These are phyloP conservation scores for Porites cylindrica DNA, from an alignment of 92 coral and sea anemone species.

Conservation along the genomic window DNA sequence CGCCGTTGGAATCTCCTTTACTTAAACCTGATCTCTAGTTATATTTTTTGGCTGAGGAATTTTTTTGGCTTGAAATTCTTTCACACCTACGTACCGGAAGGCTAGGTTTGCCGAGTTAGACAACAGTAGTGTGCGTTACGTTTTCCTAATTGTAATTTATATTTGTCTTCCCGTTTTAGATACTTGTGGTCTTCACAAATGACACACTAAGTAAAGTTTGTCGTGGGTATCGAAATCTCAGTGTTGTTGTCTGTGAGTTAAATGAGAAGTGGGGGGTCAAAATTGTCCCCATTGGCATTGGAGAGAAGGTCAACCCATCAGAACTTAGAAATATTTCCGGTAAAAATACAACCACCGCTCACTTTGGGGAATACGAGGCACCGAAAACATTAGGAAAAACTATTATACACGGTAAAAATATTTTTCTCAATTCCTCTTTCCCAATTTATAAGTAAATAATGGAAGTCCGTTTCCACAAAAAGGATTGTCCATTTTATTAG, in stretches of 20 bases:
- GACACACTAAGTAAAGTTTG: not conserved
- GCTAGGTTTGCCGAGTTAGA: too few species aligned
- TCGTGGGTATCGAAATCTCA: not conserved
- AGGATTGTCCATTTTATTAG: too few species aligned
- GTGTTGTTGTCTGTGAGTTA: not conserved
- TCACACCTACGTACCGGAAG: too few species aligned
- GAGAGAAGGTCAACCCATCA: constrained; percentile 21
- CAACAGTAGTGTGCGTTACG: too few species aligned
- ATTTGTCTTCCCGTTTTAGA: not conserved
- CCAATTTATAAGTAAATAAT: too few species aligned
- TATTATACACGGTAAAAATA: constrained; percentile 22
- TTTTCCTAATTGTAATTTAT: not conserved
- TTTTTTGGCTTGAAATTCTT: too few species aligned
- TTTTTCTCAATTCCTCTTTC: not conserved
- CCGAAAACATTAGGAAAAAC: constrained; percentile 23
- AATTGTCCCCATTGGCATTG: constrained; percentile 27
- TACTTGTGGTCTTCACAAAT: constrained; percentile 17
- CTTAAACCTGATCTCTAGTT: too few species aligned
- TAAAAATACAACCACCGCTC: not conserved
- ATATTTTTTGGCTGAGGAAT: too few species aligned
- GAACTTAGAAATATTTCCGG: constrained; percentile 3
- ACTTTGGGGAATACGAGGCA: constrained; percentile 26
- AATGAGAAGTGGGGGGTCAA: not conserved
- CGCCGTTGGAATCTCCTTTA: too few species aligned
- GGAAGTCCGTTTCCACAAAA: too few species aligned